Conservation (phyloP, 2,888 invertebrate species). For the Ornithoptera priamus region DNA sequence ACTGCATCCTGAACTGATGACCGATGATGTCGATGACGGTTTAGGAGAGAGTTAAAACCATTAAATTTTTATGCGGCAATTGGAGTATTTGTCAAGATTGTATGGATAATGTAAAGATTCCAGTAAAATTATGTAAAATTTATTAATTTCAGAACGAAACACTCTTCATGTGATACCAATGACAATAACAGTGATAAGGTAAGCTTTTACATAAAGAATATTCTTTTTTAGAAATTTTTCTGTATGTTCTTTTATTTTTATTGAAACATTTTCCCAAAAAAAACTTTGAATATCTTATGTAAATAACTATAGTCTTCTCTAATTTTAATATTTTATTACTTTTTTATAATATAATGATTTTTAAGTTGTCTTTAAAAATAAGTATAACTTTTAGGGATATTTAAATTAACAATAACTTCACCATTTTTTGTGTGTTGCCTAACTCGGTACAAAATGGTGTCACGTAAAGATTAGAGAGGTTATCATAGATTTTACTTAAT, state of each 20-base stretch:
- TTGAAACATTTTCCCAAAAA: neutral
- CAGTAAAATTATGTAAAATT: neutral
- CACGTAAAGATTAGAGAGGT: conserved; percentile 9
- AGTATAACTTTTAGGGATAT: neutral
- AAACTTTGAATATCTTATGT: neutral
- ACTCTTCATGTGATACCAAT: conserved; percentile 3
- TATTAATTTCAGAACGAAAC: conserved; percentile 22
- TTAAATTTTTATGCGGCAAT: too few relatives aligned
- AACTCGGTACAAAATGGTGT: too few relatives aligned
- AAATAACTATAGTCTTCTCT: neutral
- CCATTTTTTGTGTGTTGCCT: too few relatives aligned
- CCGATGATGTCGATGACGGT: too few relatives aligned
- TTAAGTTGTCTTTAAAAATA: too few relatives aligned
- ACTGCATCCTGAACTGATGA: too few relatives aligned
- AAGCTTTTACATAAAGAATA: neutral
- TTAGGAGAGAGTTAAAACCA: too few relatives aligned
- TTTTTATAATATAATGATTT: too few relatives aligned
- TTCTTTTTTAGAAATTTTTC: neutral
- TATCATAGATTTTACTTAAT: conserved; percentile 12
- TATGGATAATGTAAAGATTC: too few relatives aligned
- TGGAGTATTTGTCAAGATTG: too few relatives aligned
- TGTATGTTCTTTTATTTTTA: neutral
- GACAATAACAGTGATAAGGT: conserved; percentile 18
- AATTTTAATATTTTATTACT: neutral
- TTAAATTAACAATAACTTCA: too few relatives aligned